Evolutionary conservation across 2,113 vertebrate species (phyloP).

Genomic region (Aptenodytes forsteri): DNA sequence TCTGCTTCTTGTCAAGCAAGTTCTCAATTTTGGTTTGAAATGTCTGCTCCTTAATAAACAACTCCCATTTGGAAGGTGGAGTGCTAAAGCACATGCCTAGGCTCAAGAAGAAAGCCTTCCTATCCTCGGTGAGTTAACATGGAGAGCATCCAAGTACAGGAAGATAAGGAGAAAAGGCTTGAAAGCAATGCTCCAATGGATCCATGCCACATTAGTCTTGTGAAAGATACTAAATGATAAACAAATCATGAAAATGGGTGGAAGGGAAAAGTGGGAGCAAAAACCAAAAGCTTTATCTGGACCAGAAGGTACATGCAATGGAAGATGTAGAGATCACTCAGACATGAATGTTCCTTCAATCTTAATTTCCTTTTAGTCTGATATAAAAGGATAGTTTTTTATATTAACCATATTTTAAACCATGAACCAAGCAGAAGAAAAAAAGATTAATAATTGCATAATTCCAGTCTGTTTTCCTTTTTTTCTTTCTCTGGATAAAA

Average conservation of each 20-base stretch:
- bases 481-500: not conserved
- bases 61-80: not conserved
- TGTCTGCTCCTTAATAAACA: not conserved
- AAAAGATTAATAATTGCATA: not conserved
- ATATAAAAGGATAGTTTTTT: not conserved
- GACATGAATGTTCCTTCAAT: not conserved
- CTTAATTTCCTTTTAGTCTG: not conserved
- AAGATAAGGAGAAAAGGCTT: not conserved
- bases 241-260: not conserved
- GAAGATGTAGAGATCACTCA: not conserved
- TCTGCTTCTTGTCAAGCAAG: conserved; percentile 22
- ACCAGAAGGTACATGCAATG: not conserved
- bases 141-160: not conserved
- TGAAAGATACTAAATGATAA: not conserved
- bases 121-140: not conserved
- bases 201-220: not conserved
- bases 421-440: not conserved
- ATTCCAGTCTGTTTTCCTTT: not conserved
- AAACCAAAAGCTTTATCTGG: not conserved
- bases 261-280: not conserved
- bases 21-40: not conserved
- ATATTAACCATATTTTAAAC: not conserved
- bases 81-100: not conserved
- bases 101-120: not conserved
- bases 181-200: not conserved